These are phyloP conservation scores for Phaethornis superciliosus DNA, from an alignment of 2,113 vertebrate species.

Conservation along the genomic window DNA sequence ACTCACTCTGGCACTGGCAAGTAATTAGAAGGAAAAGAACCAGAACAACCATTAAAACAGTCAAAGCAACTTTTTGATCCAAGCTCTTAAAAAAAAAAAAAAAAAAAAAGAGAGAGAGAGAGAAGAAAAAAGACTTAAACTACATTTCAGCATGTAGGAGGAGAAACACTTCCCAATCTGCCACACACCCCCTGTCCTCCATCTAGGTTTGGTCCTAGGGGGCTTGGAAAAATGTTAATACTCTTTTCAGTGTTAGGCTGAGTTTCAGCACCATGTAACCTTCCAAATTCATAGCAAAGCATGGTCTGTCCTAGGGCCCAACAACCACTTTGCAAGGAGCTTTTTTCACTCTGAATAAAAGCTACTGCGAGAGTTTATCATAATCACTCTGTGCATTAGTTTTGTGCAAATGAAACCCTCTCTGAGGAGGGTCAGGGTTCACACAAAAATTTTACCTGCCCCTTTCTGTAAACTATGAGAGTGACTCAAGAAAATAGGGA, in stretches of 20 bases:
- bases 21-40: conserved; percentile 61
- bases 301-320: rapidly evolving
- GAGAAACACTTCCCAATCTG: not conserved
- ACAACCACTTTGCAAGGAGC: not conserved
- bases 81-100: not conserved
- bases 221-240: not conserved
- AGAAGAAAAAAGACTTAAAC: not conserved
- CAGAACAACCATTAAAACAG: conserved; percentile 37
- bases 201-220: not conserved
- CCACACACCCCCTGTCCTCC: not conserved
- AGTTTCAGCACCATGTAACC: not conserved
- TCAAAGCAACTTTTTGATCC: conserved; percentile 27
- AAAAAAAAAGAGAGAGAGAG: not conserved
- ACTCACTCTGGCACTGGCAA: not conserved
- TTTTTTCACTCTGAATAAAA: not conserved
- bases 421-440: not conserved
- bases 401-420: not conserved
- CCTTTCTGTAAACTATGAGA: not conserved
- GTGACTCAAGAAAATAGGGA: not conserved
- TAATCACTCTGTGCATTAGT: not conserved
- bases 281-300: not conserved
- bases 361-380: not conserved
- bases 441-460: not conserved
- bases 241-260: not conserved
- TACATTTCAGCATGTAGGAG: not conserved